Base-by-base conservation (phyloP, 2,797 vertebrate species). In the Varecia variegata region DNA sequence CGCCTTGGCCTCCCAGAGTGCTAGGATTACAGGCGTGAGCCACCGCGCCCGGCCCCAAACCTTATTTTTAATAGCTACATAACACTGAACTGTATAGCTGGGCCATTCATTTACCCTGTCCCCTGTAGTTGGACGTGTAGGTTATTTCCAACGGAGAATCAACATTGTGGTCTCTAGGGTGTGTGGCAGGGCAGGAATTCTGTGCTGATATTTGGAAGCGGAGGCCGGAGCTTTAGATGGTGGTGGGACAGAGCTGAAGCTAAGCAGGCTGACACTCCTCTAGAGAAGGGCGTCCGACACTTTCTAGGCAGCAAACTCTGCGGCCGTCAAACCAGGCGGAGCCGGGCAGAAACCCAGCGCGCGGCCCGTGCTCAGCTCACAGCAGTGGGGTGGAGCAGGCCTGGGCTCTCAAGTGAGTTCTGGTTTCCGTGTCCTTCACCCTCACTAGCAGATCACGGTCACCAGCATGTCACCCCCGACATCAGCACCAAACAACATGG, bases 311-410 rank as follows among this genome's bases (percentile, higher is more conserved):
- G 56, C 21, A 30, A 52, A 1, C 17, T 14, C 52, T 38, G 35
- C 0, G 0, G 30, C 54, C 32, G 40, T 40, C 20, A 5, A 40
- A 14, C 21, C 50, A 14, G 0, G 1, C 2, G 3, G 60, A 40
- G 47, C 74, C 25, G 77, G 38, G 40, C 18, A 4, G n/a, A 47
- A 82, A 60, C 47, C 25, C 0, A 11, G 11, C 1, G 1, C 1
- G 27, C 1, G 2, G 87, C 35, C 67, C 32, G 7, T 2, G 10
- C 30, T 23, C 14, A 2, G 30, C 32, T n/a, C 30, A 5, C 45
- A 58, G 96, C 32, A 7, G 38, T 17, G 7, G 35, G 91, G 83
- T 9, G 10, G 23, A 2, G 56, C 27, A 43, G 87, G 70, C 17
- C 20, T 25, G 67, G 11, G 71, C 32, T 58, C 84, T 43, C 21